phyloP scores from a whole-genome alignment of 1,140 invertebrate species.

The Psilanteris sp. region DNA sequence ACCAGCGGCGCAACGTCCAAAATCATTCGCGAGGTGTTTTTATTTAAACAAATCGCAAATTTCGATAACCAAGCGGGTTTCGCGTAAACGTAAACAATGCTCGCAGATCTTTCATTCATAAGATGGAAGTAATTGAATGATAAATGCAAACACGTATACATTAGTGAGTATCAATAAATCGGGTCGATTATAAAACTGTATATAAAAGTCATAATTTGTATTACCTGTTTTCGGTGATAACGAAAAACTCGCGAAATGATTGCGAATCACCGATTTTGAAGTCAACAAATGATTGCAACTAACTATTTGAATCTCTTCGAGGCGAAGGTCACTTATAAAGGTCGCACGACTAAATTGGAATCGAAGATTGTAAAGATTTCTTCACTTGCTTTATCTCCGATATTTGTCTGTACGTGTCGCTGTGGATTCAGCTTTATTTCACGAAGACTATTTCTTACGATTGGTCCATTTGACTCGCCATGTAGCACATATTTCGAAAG shows the following conservation, averaged over 20 bases:
- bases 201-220: not conserved
- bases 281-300: not conserved
- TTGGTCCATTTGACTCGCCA: conserved; percentile 1
- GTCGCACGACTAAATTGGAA: conserved; percentile 34
- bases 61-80: not conserved
- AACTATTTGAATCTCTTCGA: conserved; percentile 22
- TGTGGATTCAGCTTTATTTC: not conserved
- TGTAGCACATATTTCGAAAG: too few relatives aligned
- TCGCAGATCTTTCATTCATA: conserved; percentile 19
- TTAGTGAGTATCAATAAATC: conserved; percentile 9
- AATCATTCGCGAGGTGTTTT: not conserved
- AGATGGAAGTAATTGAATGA: not conserved
- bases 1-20: too few relatives aligned
- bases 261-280: conserved; percentile 12
- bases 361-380: conserved; percentile 41
- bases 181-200: not conserved
- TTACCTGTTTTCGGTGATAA: conserved; percentile 14
- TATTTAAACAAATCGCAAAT: not conserved
- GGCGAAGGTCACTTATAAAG: conserved; percentile 59
- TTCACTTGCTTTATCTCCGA: conserved; percentile 10
- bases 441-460: not conserved
- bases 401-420: too few relatives aligned
- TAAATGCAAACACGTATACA: not conserved
- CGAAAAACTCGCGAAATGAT: not conserved
- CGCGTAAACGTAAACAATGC: conserved; percentile 19